Evolutionary conservation across 2,888 invertebrate genomes (phyloP).

Genomic region (Limnephilus lunatus): DNA sequence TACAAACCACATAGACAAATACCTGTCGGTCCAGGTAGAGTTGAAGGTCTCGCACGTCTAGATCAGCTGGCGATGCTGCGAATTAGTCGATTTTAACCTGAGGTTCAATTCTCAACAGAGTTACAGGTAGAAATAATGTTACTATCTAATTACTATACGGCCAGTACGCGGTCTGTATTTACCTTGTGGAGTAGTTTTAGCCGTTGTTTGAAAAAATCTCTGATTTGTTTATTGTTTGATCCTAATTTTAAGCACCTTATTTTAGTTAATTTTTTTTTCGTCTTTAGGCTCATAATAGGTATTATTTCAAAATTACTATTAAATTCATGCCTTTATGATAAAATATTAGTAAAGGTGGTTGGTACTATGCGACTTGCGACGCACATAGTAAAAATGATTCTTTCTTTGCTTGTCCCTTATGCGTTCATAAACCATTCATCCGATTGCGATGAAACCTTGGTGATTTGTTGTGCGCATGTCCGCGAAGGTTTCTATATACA

Average conservation of each 20-base stretch:
- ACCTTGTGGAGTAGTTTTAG: background rate
- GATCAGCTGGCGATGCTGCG: background rate
- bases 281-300: background rate
- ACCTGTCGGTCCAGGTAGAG: background rate
- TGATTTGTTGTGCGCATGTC: too few species aligned
- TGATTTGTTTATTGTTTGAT: background rate
- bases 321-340: too few species aligned
- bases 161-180: background rate
- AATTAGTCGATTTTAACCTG: background rate
- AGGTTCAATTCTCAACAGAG: background rate
- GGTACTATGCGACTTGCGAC: too few species aligned
- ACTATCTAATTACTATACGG: background rate
- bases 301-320: background rate
- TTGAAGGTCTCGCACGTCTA: background rate
- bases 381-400: too few species aligned
- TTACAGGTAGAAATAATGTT: background rate
- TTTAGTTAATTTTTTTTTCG: too few species aligned
- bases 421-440: too few species aligned
- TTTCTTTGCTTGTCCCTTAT: too few species aligned
- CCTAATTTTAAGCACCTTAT: too few species aligned
- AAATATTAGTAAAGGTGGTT: background rate
- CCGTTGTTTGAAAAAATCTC: background rate
- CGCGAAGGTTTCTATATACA: too few species aligned
- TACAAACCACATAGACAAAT: background rate
- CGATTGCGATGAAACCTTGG: too few species aligned